A percentile compares a stretch with the other conserved stretches of the same genome.
Conservation (phyloP, 1,140 invertebrate genomes). For the Cheumatopsyche charites region DNA sequence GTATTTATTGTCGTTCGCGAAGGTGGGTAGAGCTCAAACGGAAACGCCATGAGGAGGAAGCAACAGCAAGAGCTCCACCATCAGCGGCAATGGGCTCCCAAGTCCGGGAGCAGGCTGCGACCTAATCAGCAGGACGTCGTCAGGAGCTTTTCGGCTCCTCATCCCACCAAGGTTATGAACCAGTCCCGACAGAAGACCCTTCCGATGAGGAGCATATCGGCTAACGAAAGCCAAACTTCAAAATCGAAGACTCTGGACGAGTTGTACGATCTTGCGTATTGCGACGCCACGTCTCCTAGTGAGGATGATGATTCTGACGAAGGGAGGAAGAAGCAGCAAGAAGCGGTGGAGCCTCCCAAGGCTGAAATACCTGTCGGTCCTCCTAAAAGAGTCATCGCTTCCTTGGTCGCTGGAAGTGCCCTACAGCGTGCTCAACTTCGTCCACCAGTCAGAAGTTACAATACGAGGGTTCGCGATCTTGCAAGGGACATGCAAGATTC, state of each 20-base stretch:
- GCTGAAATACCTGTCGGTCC: conserved; percentile 34
- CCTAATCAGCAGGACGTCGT: conserved; percentile 29
- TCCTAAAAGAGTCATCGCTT: conserved; percentile 39
- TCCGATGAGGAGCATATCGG: conserved; percentile 40
- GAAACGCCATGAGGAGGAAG: conserved; percentile 39
- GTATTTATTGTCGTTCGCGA: conserved; percentile 1
- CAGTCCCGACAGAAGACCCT: background rate
- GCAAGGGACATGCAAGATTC: conserved; percentile 32
- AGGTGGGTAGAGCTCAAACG: background rate
- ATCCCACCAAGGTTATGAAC: conserved; percentile 9
- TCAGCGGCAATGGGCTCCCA: conserved; percentile 27
- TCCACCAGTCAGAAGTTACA: conserved; percentile 42
- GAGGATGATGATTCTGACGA: conserved; percentile 39
- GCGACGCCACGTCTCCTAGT: conserved; percentile 47
- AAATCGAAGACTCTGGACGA: conserved; percentile 26
- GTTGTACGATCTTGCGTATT: conserved; percentile 43
- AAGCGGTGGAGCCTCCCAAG: background rate
- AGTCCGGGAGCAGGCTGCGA: conserved; percentile 27
- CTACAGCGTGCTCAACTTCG: conserved; percentile 43
- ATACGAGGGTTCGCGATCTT: conserved; percentile 41
- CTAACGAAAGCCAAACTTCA: conserved; percentile 23
- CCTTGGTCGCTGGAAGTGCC: conserved; percentile 41
- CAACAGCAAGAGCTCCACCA: conserved; percentile 37
- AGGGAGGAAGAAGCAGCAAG: background rate
- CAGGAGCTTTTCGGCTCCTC: conserved; percentile 45